A percentile compares a stretch with the other conserved stretches of the same genome.
Conservation (phyloP, 2,113 vertebrate species). For the Heliornis fulica region DNA sequence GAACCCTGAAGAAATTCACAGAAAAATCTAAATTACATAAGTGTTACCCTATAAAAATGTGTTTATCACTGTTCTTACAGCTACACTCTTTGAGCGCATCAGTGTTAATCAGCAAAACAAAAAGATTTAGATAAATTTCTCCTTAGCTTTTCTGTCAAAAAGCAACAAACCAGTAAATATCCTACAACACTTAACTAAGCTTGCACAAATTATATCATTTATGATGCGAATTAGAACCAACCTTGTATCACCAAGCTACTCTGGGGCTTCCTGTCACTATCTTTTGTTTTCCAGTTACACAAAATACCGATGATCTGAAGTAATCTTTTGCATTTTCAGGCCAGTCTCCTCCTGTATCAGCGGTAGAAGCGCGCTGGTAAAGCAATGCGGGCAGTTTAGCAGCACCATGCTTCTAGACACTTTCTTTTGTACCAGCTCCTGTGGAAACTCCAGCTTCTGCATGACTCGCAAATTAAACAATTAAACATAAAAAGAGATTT, state of each 20-base stretch:
- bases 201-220: neutral
- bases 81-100: neutral
- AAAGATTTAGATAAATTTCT: neutral
- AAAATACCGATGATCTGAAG: neutral
- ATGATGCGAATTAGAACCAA: neutral
- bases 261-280: neutral
- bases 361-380: neutral
- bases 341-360: neutral
- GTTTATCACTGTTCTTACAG: neutral
- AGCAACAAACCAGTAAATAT: neutral
- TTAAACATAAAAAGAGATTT: neutral
- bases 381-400: neutral
- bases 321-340: neutral
- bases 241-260: neutral
- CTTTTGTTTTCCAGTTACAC: neutral
- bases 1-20: neutral
- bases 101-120: neutral
- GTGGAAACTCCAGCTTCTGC: slow-evolving; percentile 5
- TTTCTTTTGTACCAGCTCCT: slow-evolving; percentile 2
- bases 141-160: neutral
- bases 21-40: neutral
- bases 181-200: neutral
- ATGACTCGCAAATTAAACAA: slow-evolving; percentile 30
- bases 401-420: neutral
- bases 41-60: neutral